A percentile compares a stretch with the other conserved stretches of the same genome.
phyloP scores from a whole-genome alignment of 2,113 vertebrate species.

The Planiliza haematocheilus region DNA sequence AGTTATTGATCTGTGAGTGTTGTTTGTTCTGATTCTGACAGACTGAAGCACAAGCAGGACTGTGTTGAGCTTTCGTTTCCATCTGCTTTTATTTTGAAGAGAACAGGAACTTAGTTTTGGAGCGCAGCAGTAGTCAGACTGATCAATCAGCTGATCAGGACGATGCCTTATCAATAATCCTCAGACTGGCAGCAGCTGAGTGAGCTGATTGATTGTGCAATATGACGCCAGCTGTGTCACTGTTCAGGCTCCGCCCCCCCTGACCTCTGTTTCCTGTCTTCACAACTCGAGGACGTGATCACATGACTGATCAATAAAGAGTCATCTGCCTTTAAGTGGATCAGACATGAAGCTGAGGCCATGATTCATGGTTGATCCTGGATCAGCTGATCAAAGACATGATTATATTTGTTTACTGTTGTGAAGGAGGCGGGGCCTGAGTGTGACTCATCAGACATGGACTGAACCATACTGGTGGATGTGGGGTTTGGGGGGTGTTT shows the following conservation, averaged over 20 bases:
- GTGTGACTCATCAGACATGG: conserved; percentile 5
- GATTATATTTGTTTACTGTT: not conserved
- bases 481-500: conserved; percentile 7
- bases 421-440: conserved; percentile 34
- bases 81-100: conserved; percentile 54
- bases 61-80: conserved; percentile 18
- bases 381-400: too few relatives aligned
- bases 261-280: too few relatives aligned
- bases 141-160: not conserved
- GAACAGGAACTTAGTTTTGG: conserved; percentile 29
- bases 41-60: too few relatives aligned
- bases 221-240: conserved; percentile 28
- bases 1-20: too few relatives aligned
- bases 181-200: conserved; percentile 28
- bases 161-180: conserved; percentile 71
- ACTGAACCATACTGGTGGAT: conserved; percentile 2
- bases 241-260: conserved; percentile 10
- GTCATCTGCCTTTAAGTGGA: too few relatives aligned
- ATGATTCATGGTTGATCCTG: too few relatives aligned
- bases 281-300: too few relatives aligned
- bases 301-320: too few relatives aligned
- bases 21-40: too few relatives aligned
- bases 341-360: too few relatives aligned
- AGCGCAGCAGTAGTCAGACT: not conserved
- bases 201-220: conserved; percentile 54